Evolutionary conservation across 1,140 invertebrate genomes (phyloP).

Genomic region (Chironomus tepperi): DNA sequence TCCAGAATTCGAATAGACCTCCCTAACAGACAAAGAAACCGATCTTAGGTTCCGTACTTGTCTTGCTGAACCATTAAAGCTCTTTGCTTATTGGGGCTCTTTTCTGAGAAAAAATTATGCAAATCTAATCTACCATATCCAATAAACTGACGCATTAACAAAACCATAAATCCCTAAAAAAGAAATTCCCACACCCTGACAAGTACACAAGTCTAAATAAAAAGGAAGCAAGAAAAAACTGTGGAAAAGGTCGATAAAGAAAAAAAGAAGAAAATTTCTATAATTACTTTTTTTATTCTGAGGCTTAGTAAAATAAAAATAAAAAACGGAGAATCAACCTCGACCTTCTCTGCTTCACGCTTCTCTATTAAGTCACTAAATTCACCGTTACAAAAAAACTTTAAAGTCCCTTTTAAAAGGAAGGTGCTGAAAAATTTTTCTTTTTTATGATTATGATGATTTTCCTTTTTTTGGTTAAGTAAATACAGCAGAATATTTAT

Average conservation of each 20-base stretch:
- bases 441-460: slow-evolving; percentile 1
- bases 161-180: too few relatives aligned
- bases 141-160: too few relatives aligned
- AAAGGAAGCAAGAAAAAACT: background rate
- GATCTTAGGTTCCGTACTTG: too few relatives aligned
- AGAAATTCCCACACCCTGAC: background rate
- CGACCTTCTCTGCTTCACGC: background rate
- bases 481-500: background rate
- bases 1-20: too few relatives aligned
- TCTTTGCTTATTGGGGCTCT: too few relatives aligned
- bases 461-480: background rate
- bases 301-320: background rate
- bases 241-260: background rate
- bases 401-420: background rate
- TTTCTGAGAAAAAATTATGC: too few relatives aligned
- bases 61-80: too few relatives aligned
- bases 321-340: background rate
- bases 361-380: background rate
- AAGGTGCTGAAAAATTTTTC: background rate
- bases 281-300: slow-evolving; percentile 23
- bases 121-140: too few relatives aligned
- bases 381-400: background rate
- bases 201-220: background rate
- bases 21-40: too few relatives aligned
- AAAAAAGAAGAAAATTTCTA: background rate